phyloP scores from a whole-genome alignment of 2,113 vertebrate species.

The Psettodes erumei region DNA sequence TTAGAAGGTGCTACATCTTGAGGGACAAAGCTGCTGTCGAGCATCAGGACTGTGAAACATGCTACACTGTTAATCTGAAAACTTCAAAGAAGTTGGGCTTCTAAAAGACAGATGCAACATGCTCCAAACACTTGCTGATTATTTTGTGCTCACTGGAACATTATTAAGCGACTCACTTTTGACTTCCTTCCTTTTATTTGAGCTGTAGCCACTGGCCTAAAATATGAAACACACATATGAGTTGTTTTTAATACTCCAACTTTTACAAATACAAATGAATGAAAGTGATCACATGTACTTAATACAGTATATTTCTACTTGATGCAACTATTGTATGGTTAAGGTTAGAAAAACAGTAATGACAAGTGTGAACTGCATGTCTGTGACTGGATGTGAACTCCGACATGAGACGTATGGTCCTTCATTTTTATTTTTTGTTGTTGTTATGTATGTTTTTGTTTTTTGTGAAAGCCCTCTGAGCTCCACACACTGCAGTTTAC shows the following conservation, averaged over 20 bases:
- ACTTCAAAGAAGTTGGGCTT: neutral
- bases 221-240: neutral
- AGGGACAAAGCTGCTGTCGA: constrained; percentile 39
- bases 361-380: too few relatives aligned
- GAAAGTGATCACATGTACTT: neutral
- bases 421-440: too few relatives aligned
- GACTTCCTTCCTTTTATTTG: neutral
- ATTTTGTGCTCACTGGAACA: neutral
- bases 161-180: neutral
- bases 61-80: neutral
- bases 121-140: neutral
- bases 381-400: too few relatives aligned
- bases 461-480: too few relatives aligned
- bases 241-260: neutral
- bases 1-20: constrained; percentile 43
- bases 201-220: neutral
- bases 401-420: too few relatives aligned
- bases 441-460: too few relatives aligned
- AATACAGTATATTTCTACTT: too few relatives aligned
- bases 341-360: too few relatives aligned
- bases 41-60: neutral
- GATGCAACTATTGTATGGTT: too few relatives aligned
- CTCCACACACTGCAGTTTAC: too few relatives aligned
- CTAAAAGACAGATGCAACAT: neutral
- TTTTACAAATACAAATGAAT: neutral